Evolutionary conservation across 2,888 invertebrate species (phyloP).

Genomic region (Prosapia bicincta): DNA sequence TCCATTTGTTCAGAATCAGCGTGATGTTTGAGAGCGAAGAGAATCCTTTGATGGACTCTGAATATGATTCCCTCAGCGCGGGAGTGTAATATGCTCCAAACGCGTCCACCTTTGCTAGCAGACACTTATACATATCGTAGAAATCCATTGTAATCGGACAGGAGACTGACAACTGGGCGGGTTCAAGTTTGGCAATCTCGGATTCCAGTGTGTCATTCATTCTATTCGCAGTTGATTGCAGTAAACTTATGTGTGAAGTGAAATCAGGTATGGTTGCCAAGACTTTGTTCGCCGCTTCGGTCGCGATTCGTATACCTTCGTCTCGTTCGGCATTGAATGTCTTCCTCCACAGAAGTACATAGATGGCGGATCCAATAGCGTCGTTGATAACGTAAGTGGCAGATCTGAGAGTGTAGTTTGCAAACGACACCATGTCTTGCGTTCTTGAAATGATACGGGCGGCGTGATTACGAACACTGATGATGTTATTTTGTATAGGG

Average conservation of each 20-base stretch:
- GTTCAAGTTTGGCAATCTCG: neutral
- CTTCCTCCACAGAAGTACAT: neutral
- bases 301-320: neutral
- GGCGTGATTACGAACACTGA: neutral
- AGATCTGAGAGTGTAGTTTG: neutral
- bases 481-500: neutral
- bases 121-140: neutral
- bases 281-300: neutral
- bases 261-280: neutral
- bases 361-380: neutral
- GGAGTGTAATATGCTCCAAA: neutral
- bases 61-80: neutral
- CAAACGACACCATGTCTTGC: neutral
- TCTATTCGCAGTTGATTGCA: neutral
- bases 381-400: neutral
- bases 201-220: neutral
- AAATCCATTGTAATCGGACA: neutral
- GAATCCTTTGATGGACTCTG: neutral
- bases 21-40: neutral
- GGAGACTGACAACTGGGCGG: neutral
- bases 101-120: neutral
- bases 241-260: neutral
- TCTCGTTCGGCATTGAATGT: neutral
- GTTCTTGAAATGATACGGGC: neutral
- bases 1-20: neutral